A percentile compares a stretch with the other conserved stretches of the same genome.
Conservation (phyloP, 2,888 invertebrate genomes). For the Alloscopus bannaensis region DNA sequence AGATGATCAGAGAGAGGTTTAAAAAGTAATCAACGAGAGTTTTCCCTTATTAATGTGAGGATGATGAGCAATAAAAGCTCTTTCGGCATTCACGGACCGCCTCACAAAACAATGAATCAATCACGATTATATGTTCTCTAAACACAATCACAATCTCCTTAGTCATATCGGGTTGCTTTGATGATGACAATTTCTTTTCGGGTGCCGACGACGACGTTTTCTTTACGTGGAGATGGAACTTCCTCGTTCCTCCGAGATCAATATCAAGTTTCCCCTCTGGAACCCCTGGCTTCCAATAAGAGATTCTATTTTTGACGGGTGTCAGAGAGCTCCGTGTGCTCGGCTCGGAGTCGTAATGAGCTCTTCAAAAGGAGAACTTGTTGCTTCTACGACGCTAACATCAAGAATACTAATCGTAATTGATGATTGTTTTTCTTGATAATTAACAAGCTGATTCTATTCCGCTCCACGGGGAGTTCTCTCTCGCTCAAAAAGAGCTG, state of each 20-base stretch:
- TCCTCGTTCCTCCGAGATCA: slow-evolving; percentile 36
- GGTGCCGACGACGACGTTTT: neutral
- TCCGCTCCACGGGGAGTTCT: slow-evolving; percentile 45
- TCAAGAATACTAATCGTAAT: slow-evolving; percentile 54
- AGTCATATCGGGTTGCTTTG: neutral
- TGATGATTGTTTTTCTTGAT: slow-evolving; percentile 58
- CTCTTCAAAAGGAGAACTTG: slow-evolving; percentile 36
- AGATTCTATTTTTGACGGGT: too few relatives aligned
- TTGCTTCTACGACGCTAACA: slow-evolving; percentile 19
- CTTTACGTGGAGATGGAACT: neutral
- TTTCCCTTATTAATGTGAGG: too few relatives aligned
- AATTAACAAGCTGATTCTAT: slow-evolving; percentile 57
- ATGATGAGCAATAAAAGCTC: too few relatives aligned
- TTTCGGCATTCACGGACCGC: too few relatives aligned
- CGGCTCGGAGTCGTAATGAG: slow-evolving; percentile 8
- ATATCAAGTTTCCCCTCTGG: slow-evolving; percentile 51
- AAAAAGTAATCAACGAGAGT: too few relatives aligned
- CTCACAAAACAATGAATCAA: slow-evolving; percentile 51
- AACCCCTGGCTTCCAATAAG: slow-evolving; percentile 8
- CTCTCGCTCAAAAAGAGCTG: slow-evolving; percentile 29
- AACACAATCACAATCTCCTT: slow-evolving; percentile 21
- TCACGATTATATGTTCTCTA: slow-evolving; percentile 36
- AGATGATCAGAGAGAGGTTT: too few relatives aligned
- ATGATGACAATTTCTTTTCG: slow-evolving; percentile 25
- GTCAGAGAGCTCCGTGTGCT: neutral